phyloP scores from a whole-genome alignment of 2,797 vertebrate species.

The Falco peregrinus region DNA sequence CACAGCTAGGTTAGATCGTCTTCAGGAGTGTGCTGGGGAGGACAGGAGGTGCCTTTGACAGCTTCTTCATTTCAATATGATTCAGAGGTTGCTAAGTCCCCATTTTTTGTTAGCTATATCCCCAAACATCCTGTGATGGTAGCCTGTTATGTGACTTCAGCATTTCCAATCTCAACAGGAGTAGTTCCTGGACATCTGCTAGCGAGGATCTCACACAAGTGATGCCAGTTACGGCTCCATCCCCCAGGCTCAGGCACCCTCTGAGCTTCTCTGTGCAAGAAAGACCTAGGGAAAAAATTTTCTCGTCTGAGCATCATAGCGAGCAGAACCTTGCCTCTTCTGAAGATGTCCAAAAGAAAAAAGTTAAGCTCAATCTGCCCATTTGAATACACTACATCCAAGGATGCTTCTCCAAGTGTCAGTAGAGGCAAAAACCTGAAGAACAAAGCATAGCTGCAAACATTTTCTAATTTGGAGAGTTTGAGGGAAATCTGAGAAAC shows the following conservation, averaged over 20 bases:
- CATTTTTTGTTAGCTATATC: not conserved
- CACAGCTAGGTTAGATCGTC: not conserved
- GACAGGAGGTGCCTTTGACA: slow-evolving; percentile 16
- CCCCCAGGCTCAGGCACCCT: not conserved
- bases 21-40: not conserved
- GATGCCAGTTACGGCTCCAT: not conserved
- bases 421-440: not conserved
- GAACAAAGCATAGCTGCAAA: not conserved
- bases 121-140: not conserved
- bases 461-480: not conserved
- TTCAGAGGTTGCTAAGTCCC: slow-evolving; percentile 11
- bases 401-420: not conserved
- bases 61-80: not conserved
- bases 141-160: not conserved
- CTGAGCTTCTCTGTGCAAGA: not conserved
- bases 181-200: not conserved
- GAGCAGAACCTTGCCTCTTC: not conserved
- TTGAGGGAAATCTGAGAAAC: not conserved
- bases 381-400: not conserved
- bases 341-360: not conserved
- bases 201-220: not conserved
- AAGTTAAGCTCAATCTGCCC: not conserved
- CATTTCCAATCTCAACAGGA: not conserved
- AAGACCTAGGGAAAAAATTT: not conserved
- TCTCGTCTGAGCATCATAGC: not conserved